Percentiles rank a stretch among this genome's conserved stretches.
Conservation (phyloP, 2,113 vertebrate genomes). For the Indicator maculatus region DNA sequence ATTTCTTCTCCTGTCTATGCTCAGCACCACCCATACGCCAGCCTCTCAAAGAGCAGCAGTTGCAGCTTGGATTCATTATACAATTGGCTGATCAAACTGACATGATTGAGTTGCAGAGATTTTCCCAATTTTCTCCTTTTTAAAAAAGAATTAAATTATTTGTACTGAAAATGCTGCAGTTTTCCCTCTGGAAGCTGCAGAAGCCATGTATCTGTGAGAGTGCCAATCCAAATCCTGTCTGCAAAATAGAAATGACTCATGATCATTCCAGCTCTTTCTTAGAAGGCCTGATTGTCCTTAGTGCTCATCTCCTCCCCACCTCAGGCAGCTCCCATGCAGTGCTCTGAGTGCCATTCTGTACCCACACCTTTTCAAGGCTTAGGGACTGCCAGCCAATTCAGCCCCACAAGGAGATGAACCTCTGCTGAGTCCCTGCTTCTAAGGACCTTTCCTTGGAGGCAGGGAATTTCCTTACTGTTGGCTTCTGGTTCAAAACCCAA, state of each 20-base stretch:
- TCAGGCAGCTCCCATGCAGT: not conserved
- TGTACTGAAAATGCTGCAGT: not conserved
- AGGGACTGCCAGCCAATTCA: not conserved
- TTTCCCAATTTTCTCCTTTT: not conserved
- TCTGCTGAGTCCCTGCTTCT: not conserved
- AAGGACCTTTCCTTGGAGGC: not conserved
- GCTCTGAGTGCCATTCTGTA: not conserved
- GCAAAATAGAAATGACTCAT: not conserved
- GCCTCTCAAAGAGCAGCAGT: not conserved
- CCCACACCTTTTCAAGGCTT: not conserved
- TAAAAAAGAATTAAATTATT: not conserved
- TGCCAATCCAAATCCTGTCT: not conserved
- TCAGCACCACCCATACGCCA: not conserved
- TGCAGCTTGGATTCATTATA: not conserved
- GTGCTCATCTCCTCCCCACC: not conserved
- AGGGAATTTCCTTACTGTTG: not conserved
- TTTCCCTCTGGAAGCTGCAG: not conserved
- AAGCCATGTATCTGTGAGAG: accelerated
- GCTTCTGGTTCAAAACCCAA: not conserved
- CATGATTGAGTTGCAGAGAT: not conserved
- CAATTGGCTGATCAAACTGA: not conserved
- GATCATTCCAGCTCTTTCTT: not conserved
- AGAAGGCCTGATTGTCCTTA: not conserved
- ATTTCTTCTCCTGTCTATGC: not conserved
- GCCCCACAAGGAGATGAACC: not conserved